These are phyloP conservation scores for Triplophysa yarkandensis DNA, from an alignment of 2,797 vertebrate species.

Conservation along the genomic window DNA sequence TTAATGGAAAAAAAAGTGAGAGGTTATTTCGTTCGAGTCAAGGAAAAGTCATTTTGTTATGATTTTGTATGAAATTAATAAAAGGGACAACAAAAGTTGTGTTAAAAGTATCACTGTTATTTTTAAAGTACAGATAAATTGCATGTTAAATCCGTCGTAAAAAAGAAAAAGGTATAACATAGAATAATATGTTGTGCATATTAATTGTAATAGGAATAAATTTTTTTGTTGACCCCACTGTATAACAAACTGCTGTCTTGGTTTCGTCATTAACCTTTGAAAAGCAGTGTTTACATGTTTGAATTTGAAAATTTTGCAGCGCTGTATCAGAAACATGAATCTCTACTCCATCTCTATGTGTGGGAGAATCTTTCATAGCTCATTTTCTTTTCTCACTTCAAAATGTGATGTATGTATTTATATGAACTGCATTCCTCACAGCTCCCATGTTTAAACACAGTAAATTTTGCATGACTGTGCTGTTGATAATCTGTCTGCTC, in stretches of 20 bases:
- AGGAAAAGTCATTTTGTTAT: no score
- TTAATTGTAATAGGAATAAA: no score
- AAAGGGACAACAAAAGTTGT: no score
- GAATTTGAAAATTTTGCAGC: neutral
- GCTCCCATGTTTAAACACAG: conserved; percentile 72
- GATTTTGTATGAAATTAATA: no score
- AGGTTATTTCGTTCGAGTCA: no score
- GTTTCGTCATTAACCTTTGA: neutral
- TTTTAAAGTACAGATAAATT: no score
- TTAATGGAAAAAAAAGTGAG: no score
- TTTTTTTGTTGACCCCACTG: neutral
- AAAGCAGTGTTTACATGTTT: neutral
- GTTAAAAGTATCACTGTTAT: no score
- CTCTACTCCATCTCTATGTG: conserved; percentile 10
- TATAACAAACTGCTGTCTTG: neutral
- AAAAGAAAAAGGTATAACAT: no score
- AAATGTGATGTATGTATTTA: conserved; percentile 76
- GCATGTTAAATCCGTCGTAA: no score
- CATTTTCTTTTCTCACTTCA: conserved; percentile 69
- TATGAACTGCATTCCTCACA: conserved; percentile 73
- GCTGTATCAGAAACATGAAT: conserved; percentile 1
- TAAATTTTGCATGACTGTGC: conserved; percentile 70
- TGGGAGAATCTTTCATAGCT: conserved; percentile 34
- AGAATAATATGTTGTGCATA: no score
- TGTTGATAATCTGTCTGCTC: conserved; percentile 45